Evolutionary conservation across 2,888 invertebrate genomes (phyloP), one percentile per base, ranked within the genome.

Genomic region (Phyto melanocephala): DNA sequence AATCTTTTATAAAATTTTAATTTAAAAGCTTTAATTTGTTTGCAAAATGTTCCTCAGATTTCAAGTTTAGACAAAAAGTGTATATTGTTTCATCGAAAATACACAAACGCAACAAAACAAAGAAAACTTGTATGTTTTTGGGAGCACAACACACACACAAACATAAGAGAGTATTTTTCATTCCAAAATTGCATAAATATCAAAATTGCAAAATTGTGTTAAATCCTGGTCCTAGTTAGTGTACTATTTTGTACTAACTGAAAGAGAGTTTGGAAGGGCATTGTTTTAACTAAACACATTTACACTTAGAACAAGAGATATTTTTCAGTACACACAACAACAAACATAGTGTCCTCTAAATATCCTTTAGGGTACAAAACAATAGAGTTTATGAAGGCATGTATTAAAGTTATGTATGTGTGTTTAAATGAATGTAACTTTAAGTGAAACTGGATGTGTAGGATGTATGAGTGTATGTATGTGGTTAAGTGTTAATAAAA

Each of bases 181-280:
- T 71, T 54, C 17, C 42, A 50, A 40, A 47, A 67, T 65, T 76
- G 42, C 60, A 42, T 72, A 56, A 67, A 68, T 67, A 72, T 56
- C 68, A 54, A 45, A 71, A 67, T 17, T n/a, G n/a, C 67, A 72
- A 58, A 78, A 47, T 71, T 79, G 45, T 60, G 45, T 79, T 67
- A 37, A 79, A 28, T 80, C 22, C 28, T 63, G 35, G 2, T 54
- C 54, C 11, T 35, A 28, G 6, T 28, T 28, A 5, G 24, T 62
- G 11, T 7, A 8, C n/a, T 22, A 8, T 24, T 35, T 15, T 24
- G 15, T 24, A 15, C 15, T 6, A 28, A 28, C 28, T 28, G 4
- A 28, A 28, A 40, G 40, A n/a, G 42, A 42, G 15, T 42, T 42
- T 10, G 22, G n/a, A 54, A 28, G n/a, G 22, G 10, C 24, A 50